Evolutionary conservation across 2,797 vertebrate species (phyloP).

Genomic region (Pogoniulus pusillus): DNA sequence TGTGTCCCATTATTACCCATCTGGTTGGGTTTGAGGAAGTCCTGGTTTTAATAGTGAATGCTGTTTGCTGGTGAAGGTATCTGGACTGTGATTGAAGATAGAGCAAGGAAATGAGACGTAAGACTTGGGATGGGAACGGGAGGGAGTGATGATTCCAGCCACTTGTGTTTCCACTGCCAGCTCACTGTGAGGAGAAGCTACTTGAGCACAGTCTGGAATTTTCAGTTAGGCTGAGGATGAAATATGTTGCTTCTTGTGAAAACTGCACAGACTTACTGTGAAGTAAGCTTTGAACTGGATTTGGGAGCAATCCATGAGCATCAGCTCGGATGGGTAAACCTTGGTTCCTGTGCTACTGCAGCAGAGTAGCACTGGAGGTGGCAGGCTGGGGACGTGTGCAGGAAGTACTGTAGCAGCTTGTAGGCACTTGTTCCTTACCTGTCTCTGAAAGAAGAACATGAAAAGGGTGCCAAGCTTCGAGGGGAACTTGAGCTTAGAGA

Average conservation of each 20-base stretch:
- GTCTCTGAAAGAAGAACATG: background rate
- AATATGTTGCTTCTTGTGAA: background rate
- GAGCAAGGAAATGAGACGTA: background rate
- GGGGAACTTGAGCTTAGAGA: background rate
- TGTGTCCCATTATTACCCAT: background rate
- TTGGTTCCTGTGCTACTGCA: background rate
- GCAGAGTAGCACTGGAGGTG: background rate
- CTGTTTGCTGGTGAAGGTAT: background rate
- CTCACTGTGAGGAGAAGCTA: background rate
- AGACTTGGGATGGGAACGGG: background rate
- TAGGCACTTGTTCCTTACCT: background rate
- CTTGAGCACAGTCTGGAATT: background rate
- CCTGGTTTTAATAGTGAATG: background rate
- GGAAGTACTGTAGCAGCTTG: background rate
- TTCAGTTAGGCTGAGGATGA: background rate
- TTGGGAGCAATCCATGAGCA: background rate
- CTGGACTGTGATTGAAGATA: fast-evolving
- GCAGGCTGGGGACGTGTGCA: background rate
- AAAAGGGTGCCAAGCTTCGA: background rate
- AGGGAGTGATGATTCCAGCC: background rate
- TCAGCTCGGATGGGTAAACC: background rate
- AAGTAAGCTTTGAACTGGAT: background rate
- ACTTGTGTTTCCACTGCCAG: background rate
- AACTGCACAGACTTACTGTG: background rate
- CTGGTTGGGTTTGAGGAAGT: background rate